These are phyloP conservation scores for Corythaeola cristata DNA, from an alignment of 2,113 vertebrate genomes.

Conservation along the genomic window DNA sequence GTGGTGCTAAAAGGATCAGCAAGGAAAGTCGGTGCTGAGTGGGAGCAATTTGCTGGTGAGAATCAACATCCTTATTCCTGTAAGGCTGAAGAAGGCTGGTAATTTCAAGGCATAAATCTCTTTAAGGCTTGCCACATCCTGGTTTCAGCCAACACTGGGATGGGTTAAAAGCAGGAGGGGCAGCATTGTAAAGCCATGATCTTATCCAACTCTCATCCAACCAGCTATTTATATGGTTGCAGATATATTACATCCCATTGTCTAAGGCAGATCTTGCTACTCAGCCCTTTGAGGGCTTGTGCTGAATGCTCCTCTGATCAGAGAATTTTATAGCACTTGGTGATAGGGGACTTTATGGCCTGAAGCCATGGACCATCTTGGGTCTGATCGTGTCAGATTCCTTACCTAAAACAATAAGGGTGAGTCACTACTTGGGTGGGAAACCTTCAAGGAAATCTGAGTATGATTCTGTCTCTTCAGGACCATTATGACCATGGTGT, in stretches of 20 bases:
- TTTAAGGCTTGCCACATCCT: slow-evolving; percentile 61
- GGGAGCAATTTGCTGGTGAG: slow-evolving; percentile 33
- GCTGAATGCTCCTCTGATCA: slow-evolving; percentile 29
- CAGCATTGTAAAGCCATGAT: slow-evolving; percentile 63
- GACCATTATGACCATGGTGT: neutral
- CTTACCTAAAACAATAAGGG: slow-evolving; percentile 28
- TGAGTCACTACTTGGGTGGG: slow-evolving; percentile 42
- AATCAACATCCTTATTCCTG: slow-evolving; percentile 63
- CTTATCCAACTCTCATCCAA: slow-evolving; percentile 50
- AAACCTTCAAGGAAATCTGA: neutral
- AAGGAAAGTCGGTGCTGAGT: slow-evolving; percentile 37
- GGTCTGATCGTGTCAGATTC: slow-evolving; percentile 45
- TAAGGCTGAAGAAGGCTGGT: slow-evolving; percentile 20
- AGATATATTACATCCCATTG: slow-evolving; percentile 55
- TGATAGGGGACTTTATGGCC: slow-evolving; percentile 48
- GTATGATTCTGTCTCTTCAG: neutral
- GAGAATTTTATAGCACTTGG: slow-evolving; percentile 33
- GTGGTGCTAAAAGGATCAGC: slow-evolving; percentile 47
- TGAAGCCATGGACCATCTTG: neutral
- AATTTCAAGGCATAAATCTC: slow-evolving; percentile 47
- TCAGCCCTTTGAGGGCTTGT: slow-evolving; percentile 34
- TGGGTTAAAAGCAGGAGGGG: slow-evolving; percentile 58
- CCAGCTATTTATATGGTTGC: slow-evolving; percentile 37
- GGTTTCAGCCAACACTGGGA: slow-evolving; percentile 12
- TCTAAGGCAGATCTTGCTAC: neutral